Percentiles rank a stretch among this genome's conserved stretches.
Conservation (phyloP, 2,113 vertebrate species). For the Oryzias melastigma region DNA sequence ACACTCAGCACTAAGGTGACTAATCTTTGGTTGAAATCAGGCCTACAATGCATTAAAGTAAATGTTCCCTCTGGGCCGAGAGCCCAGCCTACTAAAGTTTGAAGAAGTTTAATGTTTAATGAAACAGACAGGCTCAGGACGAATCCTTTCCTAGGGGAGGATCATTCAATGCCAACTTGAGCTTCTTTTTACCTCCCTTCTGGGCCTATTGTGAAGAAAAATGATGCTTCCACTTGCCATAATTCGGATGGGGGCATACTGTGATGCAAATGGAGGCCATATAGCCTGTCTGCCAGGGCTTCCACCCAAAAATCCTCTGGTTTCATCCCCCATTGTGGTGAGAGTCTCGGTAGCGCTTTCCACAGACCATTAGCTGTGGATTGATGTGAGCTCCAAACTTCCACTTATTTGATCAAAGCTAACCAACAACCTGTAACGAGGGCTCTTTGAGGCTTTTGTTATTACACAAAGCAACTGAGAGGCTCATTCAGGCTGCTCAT, state of each 20-base stretch:
- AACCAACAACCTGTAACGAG: constrained; percentile 35
- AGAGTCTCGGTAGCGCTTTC: constrained; percentile 32
- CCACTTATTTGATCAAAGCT: constrained; percentile 44
- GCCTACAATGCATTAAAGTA: constrained; percentile 20
- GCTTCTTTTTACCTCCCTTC: constrained; percentile 5
- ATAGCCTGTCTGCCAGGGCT: constrained; percentile 28
- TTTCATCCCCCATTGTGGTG: constrained; percentile 37
- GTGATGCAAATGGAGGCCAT: constrained; percentile 40
- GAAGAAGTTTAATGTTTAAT: constrained; percentile 33
- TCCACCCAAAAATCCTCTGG: constrained; percentile 24
- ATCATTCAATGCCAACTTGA: constrained; percentile 20
- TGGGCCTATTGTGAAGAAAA: constrained; percentile 19
- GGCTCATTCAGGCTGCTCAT: neutral
- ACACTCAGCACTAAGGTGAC: neutral
- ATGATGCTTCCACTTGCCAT: neutral
- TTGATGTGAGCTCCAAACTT: constrained; percentile 36
- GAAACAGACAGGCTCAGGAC: constrained; percentile 4
- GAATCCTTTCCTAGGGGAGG: constrained; percentile 3
- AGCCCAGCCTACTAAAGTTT: constrained; percentile 27
- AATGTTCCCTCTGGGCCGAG: constrained; percentile 26
- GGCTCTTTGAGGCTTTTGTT: constrained; percentile 13
- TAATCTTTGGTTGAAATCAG: constrained; percentile 31
- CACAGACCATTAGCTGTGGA: constrained; percentile 47
- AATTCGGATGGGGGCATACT: constrained; percentile 14
- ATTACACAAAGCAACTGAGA: constrained; percentile 20